phyloP scores from a whole-genome alignment of 2,113 vertebrate genomes.

The Poicephalus gulielmi region DNA sequence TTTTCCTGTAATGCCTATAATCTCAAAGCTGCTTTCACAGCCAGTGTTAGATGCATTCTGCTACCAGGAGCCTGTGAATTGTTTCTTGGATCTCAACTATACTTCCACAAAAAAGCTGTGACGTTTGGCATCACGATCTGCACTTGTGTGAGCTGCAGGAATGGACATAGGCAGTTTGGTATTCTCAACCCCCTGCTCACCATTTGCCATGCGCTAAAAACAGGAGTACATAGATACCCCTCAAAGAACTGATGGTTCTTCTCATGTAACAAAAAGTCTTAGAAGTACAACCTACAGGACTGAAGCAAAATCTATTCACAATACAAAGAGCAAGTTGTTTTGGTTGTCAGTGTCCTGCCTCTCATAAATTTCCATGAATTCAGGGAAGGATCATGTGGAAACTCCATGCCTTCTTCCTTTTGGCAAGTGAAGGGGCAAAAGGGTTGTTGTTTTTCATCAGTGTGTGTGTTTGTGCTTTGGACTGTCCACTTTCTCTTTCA shows the following conservation, averaged over 20 bases:
- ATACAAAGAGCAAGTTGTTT: neutral
- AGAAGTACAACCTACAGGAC: neutral
- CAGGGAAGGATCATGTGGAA: neutral
- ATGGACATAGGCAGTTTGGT: neutral
- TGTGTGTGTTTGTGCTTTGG: neutral
- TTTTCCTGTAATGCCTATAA: neutral
- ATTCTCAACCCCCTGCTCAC: neutral
- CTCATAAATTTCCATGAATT: neutral
- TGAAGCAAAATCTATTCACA: neutral
- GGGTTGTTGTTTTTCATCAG: neutral
- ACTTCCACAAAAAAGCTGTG: neutral
- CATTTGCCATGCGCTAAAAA: neutral
- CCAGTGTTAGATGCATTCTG: neutral
- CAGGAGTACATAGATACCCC: fast-evolving
- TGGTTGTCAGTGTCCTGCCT: neutral
- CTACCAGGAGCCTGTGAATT: neutral
- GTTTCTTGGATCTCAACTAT: neutral
- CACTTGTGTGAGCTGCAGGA: neutral
- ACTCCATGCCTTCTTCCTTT: neutral
- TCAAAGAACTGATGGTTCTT: neutral
- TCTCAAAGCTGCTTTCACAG: neutral
- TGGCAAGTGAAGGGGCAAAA: neutral
- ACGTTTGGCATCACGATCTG: neutral
- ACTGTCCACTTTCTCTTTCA: neutral
- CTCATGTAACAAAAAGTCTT: neutral